phyloP scores from a whole-genome alignment of 2,888 invertebrate genomes.

The Electrophaes corylata region DNA sequence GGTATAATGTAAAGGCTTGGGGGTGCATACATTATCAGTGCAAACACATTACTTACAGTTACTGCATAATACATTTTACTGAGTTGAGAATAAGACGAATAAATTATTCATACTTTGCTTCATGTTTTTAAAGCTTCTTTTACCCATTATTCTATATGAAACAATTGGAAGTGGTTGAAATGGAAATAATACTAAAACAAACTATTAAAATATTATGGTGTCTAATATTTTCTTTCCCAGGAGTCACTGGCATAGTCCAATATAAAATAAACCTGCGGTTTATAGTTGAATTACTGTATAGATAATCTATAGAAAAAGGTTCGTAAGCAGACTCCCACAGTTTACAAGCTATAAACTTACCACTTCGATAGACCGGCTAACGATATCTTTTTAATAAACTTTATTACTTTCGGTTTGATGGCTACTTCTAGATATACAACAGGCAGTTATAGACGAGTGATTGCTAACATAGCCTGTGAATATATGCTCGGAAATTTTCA shows the following conservation, averaged over 20 bases:
- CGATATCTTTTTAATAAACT: constrained; percentile 26
- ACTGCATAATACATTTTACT: too few relatives aligned
- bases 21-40: too few relatives aligned
- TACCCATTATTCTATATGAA: too few relatives aligned
- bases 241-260: not conserved
- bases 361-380: constrained; percentile 14
- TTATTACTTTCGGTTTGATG: constrained; percentile 21
- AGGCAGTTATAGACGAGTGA: not conserved
- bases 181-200: not conserved
- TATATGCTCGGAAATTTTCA: too few relatives aligned
- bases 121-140: too few relatives aligned
- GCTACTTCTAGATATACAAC: constrained; percentile 7
- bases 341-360: not conserved
- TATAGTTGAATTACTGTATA: too few relatives aligned
- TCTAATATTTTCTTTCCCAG: not conserved
- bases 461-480: not conserved
- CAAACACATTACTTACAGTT: too few relatives aligned
- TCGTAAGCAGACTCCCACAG: not conserved
- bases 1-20: too few relatives aligned
- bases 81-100: too few relatives aligned
- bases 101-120: too few relatives aligned
- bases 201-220: not conserved
- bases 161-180: too few relatives aligned
- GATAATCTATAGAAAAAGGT: too few relatives aligned
- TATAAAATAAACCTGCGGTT: not conserved